These are phyloP conservation scores for Plebejus melissa DNA, from an alignment of 2,888 invertebrate genomes.

Conservation along the genomic window DNA sequence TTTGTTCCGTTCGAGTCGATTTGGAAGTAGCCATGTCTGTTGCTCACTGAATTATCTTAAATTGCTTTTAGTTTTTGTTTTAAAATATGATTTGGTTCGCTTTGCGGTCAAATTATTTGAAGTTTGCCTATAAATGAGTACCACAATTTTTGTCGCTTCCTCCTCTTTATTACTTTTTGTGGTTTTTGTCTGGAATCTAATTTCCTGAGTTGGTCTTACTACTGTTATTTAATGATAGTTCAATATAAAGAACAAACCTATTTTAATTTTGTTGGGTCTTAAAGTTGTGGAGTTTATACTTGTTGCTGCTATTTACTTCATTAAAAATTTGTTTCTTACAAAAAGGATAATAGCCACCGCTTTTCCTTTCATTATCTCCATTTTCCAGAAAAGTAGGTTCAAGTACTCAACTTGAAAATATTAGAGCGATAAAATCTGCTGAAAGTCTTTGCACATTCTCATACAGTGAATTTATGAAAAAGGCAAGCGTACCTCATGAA, in stretches of 20 bases:
- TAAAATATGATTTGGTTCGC: slow-evolving; percentile 55
- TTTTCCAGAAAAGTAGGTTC: neutral
- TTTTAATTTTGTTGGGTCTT: neutral
- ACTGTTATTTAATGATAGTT: neutral
- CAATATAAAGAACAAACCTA: neutral
- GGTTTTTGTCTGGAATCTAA: neutral
- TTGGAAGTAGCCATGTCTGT: slow-evolving; percentile 75
- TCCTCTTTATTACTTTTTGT: slow-evolving; percentile 3
- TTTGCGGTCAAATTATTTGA: slow-evolving; percentile 53
- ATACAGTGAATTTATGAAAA: slow-evolving; percentile 43
- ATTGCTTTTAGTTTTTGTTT: slow-evolving; percentile 65
- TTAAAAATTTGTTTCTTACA: neutral
- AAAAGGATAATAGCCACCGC: neutral
- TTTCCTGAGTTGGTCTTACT: neutral
- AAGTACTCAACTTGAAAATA: neutral
- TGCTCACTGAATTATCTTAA: slow-evolving; percentile 77
- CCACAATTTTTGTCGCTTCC: slow-evolving; percentile 13
- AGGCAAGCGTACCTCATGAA: slow-evolving; percentile 52
- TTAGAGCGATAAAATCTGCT: neutral
- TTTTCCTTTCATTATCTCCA: neutral
- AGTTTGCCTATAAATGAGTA: slow-evolving; percentile 34
- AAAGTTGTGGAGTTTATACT: neutral
- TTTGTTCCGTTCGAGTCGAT: slow-evolving; percentile 78
- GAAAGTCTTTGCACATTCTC: neutral
- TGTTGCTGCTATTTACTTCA: neutral